phyloP scores from a whole-genome alignment of 2,113 vertebrate genomes.

The Odontesthes bonariensis region DNA sequence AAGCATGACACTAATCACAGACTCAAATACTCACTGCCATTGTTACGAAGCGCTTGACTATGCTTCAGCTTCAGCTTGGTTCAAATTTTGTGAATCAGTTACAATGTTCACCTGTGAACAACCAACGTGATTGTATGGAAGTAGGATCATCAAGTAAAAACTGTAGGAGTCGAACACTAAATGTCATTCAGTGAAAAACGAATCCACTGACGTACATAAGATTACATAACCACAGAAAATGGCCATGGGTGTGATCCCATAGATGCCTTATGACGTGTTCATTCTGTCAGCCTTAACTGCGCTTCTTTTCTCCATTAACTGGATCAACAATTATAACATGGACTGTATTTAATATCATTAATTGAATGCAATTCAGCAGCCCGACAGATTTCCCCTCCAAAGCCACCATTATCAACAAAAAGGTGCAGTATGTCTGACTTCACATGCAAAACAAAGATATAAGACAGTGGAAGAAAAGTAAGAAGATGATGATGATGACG shows the following conservation, averaged over 20 bases:
- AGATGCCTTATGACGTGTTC: background rate
- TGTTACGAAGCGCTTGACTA: background rate
- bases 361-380: background rate
- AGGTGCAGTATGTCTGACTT: too few relatives aligned
- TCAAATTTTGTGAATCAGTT: background rate
- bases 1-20: background rate
- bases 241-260: background rate
- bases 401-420: too few relatives aligned
- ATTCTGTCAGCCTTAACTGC: background rate
- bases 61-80: background rate
- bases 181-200: constrained; percentile 39
- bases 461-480: too few relatives aligned
- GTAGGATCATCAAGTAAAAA: background rate
- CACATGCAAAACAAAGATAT: too few relatives aligned
- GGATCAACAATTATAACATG: background rate
- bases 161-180: background rate
- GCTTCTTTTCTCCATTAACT: background rate
- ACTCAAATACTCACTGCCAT: background rate
- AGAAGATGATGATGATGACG: background rate
- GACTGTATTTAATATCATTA: background rate
- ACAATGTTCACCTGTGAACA: background rate
- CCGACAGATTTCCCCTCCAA: too few relatives aligned
- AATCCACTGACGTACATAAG: constrained; percentile 51
- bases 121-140: background rate
- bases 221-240: constrained; percentile 22